Evolutionary conservation across 2,888 invertebrate genomes (phyloP), one percentile per base, ranked within the genome.

Genomic region (Philereme transversata): DNA sequence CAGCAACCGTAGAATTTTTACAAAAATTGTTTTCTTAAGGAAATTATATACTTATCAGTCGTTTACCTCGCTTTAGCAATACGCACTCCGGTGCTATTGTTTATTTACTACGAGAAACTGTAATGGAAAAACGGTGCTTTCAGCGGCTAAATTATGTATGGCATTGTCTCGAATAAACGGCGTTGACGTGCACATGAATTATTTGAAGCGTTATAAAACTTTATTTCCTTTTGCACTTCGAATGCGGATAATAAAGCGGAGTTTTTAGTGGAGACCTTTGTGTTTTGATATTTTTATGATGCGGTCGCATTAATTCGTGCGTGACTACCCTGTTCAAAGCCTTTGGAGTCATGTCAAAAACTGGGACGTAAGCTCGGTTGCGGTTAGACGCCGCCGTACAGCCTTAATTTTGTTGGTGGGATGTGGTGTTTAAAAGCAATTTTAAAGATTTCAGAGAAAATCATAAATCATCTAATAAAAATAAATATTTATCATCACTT

Each of bases 41-140:
- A 68, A 72, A 70, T 72, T 70, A 70, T 67, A 56, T 2, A 2
- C 22, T 22, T 62, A 60, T 56, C 60, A 67, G 61, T 57, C 62
- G 58, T 63, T 64, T 55, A 46, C 38, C 44, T 50, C 55, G 51
- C 51, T 67, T 62, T 63, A 55, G 59, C 60, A 55, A 55, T 59
- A 64, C 64, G 11, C 43, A 58, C 55, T 59, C 62, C 48, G 47
- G 56, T 56, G 48, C 52, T 57, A 62, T 73, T 72, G 67, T 71
- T 74, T 70, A 70, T 71, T 70, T 72, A 69, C 65, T 62, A 59
- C 60, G 57, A 52, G 57, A 64, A 65, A 60, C 61, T 64, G 64
- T 74, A 72, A 75, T 73, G 68, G 69, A 69, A 72, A 69, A 72
- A 71, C 69, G 61, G 46, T 70, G 71, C 71, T 73, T 67, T 65